Evolutionary conservation across 2,888 invertebrate genomes (phyloP).

Genomic region (Ceriagrion tenellum): DNA sequence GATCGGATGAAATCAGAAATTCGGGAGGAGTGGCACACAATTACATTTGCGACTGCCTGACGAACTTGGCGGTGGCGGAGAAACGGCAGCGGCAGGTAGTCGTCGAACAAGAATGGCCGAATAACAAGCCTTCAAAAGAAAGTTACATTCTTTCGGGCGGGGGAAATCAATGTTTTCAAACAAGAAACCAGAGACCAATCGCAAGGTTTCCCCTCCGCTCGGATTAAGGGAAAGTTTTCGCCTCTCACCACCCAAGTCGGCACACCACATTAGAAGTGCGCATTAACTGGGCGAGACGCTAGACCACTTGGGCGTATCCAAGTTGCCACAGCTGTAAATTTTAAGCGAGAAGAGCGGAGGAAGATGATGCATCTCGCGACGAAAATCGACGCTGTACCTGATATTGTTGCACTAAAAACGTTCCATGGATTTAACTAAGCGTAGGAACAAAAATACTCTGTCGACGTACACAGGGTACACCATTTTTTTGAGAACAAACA

Average conservation of each 20-base stretch:
- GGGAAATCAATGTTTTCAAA: slow-evolving; percentile 34
- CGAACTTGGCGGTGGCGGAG: not conserved
- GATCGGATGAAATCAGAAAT: not conserved
- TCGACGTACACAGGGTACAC: not conserved
- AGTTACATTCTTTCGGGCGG: slow-evolving; percentile 5
- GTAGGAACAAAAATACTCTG: not conserved
- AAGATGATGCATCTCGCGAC: not conserved
- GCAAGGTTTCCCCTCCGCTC: not conserved
- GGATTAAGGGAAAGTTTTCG: slow-evolving; percentile 21
- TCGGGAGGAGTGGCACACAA: not conserved
- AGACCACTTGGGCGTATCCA: not conserved
- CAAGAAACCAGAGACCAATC: slow-evolving; percentile 36
- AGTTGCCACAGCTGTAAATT: not conserved
- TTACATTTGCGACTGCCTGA: not conserved
- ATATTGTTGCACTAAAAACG: not conserved
- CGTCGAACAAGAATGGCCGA: not conserved
- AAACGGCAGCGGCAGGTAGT: not conserved
- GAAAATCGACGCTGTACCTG: not conserved
- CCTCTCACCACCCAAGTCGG: not conserved
- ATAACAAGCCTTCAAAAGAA: slow-evolving; percentile 7
- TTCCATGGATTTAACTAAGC: not conserved
- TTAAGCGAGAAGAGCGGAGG: not conserved
- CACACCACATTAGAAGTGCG: not conserved
- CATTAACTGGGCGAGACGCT: not conserved
- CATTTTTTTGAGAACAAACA: not conserved